A percentile compares a stretch with the other conserved stretches of the same genome.
These are phyloP conservation scores for Trimorus sp. DNA, from an alignment of 2,888 invertebrate genomes.

Conservation along the genomic window DNA sequence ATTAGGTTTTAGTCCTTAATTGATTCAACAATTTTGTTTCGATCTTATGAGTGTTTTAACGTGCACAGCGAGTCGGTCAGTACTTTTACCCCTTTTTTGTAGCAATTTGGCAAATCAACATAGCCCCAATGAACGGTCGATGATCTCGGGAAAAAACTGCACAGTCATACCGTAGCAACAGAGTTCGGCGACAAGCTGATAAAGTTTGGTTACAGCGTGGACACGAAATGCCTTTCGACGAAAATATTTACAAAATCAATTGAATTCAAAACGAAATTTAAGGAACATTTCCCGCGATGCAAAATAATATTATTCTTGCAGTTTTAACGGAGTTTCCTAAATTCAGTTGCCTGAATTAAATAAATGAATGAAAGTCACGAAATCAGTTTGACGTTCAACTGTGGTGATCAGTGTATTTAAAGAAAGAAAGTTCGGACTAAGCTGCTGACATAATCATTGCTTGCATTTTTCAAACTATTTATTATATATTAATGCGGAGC, in stretches of 20 bases:
- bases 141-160: constrained; percentile 19
- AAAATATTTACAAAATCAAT: constrained; percentile 1
- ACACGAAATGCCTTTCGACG: neutral
- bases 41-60: neutral
- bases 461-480: too few relatives aligned
- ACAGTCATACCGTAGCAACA: neutral
- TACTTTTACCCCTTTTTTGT: constrained; percentile 8
- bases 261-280: neutral
- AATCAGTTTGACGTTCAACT: too few relatives aligned
- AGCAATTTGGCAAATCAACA: constrained; percentile 10
- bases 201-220: constrained; percentile 5
- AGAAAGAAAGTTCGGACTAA: too few relatives aligned
- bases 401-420: too few relatives aligned
- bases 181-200: constrained; percentile 1
- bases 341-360: too few relatives aligned
- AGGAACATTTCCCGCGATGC: neutral
- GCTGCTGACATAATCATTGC: too few relatives aligned
- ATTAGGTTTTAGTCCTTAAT: too few relatives aligned
- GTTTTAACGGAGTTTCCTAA: too few relatives aligned
- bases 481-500: too few relatives aligned
- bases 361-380: too few relatives aligned
- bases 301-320: neutral
- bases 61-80: neutral
- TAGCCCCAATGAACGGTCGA: constrained; percentile 1
- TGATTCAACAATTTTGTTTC: neutral